Evolutionary conservation across 1,140 invertebrate genomes (phyloP), one percentile per base, ranked within the genome.

Genomic region (Macrotrachela quadricornifera): DNA sequence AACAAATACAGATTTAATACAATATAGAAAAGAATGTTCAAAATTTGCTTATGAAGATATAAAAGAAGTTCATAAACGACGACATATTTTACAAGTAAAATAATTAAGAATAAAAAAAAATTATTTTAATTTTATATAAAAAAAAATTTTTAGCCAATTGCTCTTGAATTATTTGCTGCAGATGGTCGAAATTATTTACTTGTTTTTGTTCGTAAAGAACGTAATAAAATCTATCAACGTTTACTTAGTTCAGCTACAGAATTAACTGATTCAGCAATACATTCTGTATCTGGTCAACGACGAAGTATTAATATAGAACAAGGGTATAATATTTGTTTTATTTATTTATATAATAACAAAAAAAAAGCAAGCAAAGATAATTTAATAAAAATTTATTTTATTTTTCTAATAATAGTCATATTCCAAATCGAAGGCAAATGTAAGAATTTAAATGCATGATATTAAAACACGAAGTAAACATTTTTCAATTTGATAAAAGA

Each of bases 41-140:
- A 95, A 95, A 69, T 95, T 97, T 69, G 79, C 84, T 45, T 96
- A 95, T 71, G 90, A 96, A 66, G 90, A 96, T 64, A 91, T 99
- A 43, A 76, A 79, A 74, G 85, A 79, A 62, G 76, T 79, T 9
- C 75, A 76, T 59, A 77, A 76, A 57, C 59, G 75, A 38, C 61
- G 74, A n/a, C 78, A 78, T 59, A 59, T 77, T 15, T 62, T 77
- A 15, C 73, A 73, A 55, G 58, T 60, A 49, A 30, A 30, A 4
- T 30, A 30, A 4, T 30, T 30, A 30, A 30, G 8, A 30, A 30
- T 8, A 30, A 30, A 30, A 30, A 4, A 30, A 30, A 30, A n/a
- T n/a, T 30, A 30, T 30, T 30, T 2, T 30, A 4, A 8, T 30
- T 30, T 30, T 30, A 30, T 30, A n/a, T n/a, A n/a, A n/a, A n/a